Evolutionary conservation across 2,797 vertebrate species (phyloP), one percentile per base, ranked within the genome.

Genomic region (Sarcophilus harrisii): DNA sequence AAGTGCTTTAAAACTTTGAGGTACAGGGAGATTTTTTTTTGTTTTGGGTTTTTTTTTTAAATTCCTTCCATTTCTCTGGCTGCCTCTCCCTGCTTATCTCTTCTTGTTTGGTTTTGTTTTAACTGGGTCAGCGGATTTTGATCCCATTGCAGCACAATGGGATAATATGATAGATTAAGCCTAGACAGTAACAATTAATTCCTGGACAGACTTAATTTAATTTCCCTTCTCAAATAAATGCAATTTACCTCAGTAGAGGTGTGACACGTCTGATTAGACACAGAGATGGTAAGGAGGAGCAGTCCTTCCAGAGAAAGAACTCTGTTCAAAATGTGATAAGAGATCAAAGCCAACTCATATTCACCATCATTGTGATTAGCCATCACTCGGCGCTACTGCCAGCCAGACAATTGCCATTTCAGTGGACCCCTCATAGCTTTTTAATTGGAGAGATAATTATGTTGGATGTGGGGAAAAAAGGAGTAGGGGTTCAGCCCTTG

Each of bases 191-290:
- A 95, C 93, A 97, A 97, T 98, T 98, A 98, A 98, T 98, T 98
- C 96, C 96, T 98, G 97, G 98, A 97, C 92, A 98, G 95, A 97
- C 96, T 97, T 98, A 98, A 98, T 98, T 98, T 98, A 97, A 98
- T 98, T 98, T 98, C 97, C 90, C 94, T 98, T 98, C 97, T 98
- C 97, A 98, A 97, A 98, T 98, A 98, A 98, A 98, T 97, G 94
- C 0, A 98, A 98, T 98, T 98, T 98, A 98, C 97, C 94, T 98
- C 97, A 92, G 94, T 93, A 94, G 97, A 98, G 96, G 98, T 98
- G 95, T 97, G 98, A 98, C 98, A 98, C 0, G 0, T 98, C 97
- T 98, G 98, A 98, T 98, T 98, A 98, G 97, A 98, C 95, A 97
- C 93, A 94, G 94, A 16, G 57, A 96, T 0, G 57, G 91, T 93